Evolutionary conservation across 2,888 invertebrate genomes (phyloP).

Genomic region (Parnassius orleans): DNA sequence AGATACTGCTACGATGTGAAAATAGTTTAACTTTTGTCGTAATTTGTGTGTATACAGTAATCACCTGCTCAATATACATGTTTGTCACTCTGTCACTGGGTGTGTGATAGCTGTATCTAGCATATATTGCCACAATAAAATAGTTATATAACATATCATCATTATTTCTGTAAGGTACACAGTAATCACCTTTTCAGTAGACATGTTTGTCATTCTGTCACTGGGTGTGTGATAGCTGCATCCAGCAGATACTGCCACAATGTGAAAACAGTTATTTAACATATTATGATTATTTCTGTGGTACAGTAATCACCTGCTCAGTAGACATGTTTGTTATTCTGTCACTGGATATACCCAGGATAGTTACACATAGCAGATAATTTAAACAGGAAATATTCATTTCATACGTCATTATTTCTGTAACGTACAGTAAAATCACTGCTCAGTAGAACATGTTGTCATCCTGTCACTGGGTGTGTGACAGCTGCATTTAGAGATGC

Average conservation of each 20-base stretch:
- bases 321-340: slow-evolving; percentile 4
- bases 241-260: no score
- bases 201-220: background rate
- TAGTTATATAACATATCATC: no score
- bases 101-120: no score
- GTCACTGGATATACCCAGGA: slow-evolving; percentile 21
- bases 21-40: no score
- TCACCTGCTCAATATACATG: background rate
- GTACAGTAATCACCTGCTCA: slow-evolving; percentile 2
- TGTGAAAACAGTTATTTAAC: no score
- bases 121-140: no score
- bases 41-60: slow-evolving; percentile 31
- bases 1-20: background rate
- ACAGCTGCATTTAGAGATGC: slow-evolving; percentile 35
- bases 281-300: no score
- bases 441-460: slow-evolving; percentile 29
- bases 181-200: background rate
- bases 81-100: background rate
- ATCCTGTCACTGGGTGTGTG: slow-evolving; percentile 38
- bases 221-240: no score
- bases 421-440: slow-evolving; percentile 15
- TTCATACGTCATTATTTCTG: background rate
- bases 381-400: background rate
- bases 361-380: slow-evolving; percentile 4
- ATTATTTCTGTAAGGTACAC: no score